Evolutionary conservation across 2,888 invertebrate genomes (phyloP).

Genomic region (Andrena marginata): DNA sequence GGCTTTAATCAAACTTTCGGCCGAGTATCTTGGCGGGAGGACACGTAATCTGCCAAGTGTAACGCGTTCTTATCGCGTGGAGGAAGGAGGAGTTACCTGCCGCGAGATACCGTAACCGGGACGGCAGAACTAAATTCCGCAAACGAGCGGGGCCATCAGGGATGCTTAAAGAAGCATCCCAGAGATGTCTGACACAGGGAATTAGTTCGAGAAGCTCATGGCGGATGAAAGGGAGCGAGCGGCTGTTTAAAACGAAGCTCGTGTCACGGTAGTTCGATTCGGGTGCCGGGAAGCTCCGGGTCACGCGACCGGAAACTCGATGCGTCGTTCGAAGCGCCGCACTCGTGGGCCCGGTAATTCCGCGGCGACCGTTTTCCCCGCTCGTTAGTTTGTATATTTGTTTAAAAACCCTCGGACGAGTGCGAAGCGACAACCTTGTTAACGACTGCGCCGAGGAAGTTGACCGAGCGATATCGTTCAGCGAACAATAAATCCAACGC

Average conservation of each 20-base stretch:
- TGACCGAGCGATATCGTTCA: neutral
- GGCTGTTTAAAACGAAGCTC: no score
- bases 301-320: neutral
- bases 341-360: neutral
- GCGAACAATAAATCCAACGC: neutral
- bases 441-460: no score
- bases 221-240: neutral
- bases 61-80: slow-evolving; percentile 25
- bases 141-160: neutral
- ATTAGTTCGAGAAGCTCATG: neutral
- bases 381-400: neutral
- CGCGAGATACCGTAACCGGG: neutral
- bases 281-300: neutral
- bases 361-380: neutral
- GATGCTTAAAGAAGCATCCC: slow-evolving; percentile 1
- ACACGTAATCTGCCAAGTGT: slow-evolving; percentile 32
- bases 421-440: neutral
- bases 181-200: neutral
- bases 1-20: slow-evolving; percentile 53
- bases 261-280: no score
- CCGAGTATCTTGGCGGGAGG: slow-evolving; percentile 5
- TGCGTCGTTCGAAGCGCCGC: neutral
- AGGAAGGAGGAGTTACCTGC: neutral
- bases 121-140: neutral
- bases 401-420: neutral